phyloP scores from a whole-genome alignment of 2,797 vertebrate genomes.

The Acropternis orthonyx region DNA sequence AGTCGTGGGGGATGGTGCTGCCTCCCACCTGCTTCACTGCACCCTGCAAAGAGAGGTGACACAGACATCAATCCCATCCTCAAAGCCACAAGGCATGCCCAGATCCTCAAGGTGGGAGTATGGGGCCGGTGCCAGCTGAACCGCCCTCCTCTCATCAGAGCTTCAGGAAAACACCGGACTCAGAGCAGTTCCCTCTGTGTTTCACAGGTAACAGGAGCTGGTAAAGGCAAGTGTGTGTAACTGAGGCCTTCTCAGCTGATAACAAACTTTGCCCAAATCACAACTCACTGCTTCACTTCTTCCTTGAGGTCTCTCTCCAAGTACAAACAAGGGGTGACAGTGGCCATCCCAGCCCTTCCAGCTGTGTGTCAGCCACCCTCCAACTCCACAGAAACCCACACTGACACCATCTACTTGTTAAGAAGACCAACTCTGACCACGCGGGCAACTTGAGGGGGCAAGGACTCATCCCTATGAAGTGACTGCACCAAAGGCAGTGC shows the following conservation, averaged over 20 bases:
- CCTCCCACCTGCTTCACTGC: background rate
- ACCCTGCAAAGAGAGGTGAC: background rate
- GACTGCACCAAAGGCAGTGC: background rate
- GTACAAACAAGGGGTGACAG: fast-evolving
- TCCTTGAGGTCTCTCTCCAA: background rate
- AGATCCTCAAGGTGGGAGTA: fast-evolving
- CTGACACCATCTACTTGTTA: fast-evolving
- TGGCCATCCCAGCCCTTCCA: background rate
- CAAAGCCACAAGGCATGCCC: fast-evolving
- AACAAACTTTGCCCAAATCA: background rate
- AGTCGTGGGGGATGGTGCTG: conserved; percentile 27
- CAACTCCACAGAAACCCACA: background rate
- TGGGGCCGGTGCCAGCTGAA: fast-evolving
- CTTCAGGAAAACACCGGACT: fast-evolving
- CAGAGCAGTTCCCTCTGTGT: fast-evolving
- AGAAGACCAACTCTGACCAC: background rate
- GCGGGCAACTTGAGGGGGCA: fast-evolving
- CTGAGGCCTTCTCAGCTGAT: background rate
- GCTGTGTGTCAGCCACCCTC: background rate
- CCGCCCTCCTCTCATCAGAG: background rate
- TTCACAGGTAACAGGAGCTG: background rate
- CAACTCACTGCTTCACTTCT: background rate
- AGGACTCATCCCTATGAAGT: fast-evolving
- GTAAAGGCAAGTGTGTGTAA: fast-evolving
- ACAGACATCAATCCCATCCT: fast-evolving